Evolutionary conservation across 2,888 invertebrate species (phyloP).

Genomic region (Clitarchus hookeri): DNA sequence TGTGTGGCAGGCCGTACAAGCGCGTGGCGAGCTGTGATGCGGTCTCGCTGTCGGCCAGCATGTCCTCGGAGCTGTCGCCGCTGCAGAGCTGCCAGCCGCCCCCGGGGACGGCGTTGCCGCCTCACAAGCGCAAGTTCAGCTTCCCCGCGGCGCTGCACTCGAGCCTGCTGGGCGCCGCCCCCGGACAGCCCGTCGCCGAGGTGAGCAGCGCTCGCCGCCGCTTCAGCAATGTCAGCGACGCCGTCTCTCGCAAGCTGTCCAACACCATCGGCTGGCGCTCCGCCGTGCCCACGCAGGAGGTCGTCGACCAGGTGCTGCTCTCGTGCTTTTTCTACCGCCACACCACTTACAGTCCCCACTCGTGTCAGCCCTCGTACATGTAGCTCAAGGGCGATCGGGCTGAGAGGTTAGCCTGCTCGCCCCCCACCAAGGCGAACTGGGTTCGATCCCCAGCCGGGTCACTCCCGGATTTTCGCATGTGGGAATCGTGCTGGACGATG

Average conservation of each 20-base stretch:
- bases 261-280: constrained; percentile 72
- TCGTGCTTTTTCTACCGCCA: no score
- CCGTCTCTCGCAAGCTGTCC: constrained; percentile 78
- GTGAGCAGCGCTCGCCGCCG: constrained; percentile 59
- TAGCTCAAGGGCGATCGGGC: no score
- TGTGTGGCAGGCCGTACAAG: constrained; percentile 21
- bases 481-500: no score
- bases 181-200: constrained; percentile 27
- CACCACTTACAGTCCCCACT: no score
- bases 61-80: constrained; percentile 20
- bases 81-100: constrained; percentile 21
- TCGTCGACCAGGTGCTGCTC: constrained; percentile 60
- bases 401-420: no score
- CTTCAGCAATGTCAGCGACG: constrained; percentile 76
- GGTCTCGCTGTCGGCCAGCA: neutral
- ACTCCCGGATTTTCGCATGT: no score
- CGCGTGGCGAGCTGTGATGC: constrained; percentile 21
- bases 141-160: constrained; percentile 60
- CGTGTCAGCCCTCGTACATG: no score
- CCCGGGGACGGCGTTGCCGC: constrained; percentile 47
- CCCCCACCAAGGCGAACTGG: no score
- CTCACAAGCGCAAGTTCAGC: constrained; percentile 60
- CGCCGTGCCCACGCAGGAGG: constrained; percentile 58
- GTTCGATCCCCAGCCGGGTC: no score
- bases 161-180: constrained; percentile 46